Evolutionary conservation across 2,113 vertebrate genomes (phyloP).

Genomic region (Osmerus mordax): DNA sequence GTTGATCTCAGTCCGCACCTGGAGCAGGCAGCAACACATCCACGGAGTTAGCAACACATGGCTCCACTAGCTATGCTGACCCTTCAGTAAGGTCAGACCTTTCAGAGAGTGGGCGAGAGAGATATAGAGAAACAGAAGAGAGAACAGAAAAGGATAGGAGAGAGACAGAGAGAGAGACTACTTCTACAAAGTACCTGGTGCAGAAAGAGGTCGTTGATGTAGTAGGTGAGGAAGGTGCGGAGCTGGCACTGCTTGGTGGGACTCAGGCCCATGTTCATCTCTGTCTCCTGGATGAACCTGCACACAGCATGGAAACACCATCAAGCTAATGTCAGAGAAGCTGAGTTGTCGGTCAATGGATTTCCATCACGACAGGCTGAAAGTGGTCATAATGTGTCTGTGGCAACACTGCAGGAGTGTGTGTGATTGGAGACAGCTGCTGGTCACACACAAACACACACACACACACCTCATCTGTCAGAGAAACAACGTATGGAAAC

Average conservation of each 20-base stretch:
- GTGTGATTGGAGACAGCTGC: conserved; percentile 21
- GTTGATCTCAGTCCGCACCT: conserved; percentile 94
- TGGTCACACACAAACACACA: conserved; percentile 19
- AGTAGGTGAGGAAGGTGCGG: conserved; percentile 90
- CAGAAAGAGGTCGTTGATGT: conserved; percentile 97
- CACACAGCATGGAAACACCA: neutral
- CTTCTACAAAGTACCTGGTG: conserved; percentile 69
- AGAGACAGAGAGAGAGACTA: no score
- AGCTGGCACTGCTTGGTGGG: conserved; percentile 94
- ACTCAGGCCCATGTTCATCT: conserved; percentile 83
- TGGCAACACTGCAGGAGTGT: neutral
- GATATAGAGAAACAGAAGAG: no score
- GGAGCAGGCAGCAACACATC: conserved; percentile 64
- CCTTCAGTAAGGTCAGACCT: no score
- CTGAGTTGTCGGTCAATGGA: no score
- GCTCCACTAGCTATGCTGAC: no score
- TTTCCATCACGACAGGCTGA: no score
- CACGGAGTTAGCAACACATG: neutral
- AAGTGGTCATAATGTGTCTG: neutral
- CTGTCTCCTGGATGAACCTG: conserved; percentile 97
- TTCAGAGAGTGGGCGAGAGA: no score
- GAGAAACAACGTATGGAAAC: conserved; percentile 43
- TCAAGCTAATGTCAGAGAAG: no score
- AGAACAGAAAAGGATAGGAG: no score
- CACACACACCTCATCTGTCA: conserved; percentile 62